A percentile compares a stretch with the other conserved stretches of the same genome.
phyloP scores from a whole-genome alignment of 2,113 vertebrate genomes.

The Calyptomena viridis region DNA sequence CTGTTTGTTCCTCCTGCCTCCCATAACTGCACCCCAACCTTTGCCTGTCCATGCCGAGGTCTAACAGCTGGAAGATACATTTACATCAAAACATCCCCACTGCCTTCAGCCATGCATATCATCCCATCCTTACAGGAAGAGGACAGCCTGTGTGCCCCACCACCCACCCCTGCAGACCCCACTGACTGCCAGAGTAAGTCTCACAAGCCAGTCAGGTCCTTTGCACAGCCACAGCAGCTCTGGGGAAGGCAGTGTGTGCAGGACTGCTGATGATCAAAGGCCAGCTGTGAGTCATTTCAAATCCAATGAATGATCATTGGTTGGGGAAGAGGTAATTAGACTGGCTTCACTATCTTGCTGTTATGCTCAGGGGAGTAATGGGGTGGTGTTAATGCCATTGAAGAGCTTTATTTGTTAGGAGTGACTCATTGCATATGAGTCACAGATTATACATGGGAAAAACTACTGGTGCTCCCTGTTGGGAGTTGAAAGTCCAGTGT shows the following conservation, averaged over 20 bases:
- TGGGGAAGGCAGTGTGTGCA: not conserved
- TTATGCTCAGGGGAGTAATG: not conserved
- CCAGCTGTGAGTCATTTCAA: conserved; percentile 37
- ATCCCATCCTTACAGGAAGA: accelerated
- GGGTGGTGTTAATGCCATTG: not conserved
- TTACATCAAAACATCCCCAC: not conserved
- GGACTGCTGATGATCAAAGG: conserved; percentile 25
- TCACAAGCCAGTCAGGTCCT: not conserved
- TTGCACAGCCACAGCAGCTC: not conserved
- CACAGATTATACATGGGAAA: not conserved
- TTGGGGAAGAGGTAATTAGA: not conserved
- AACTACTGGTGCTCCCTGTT: not conserved
- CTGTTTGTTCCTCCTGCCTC: not conserved
- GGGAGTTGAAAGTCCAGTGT: not conserved
- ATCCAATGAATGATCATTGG: not conserved
- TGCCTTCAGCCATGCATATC: accelerated
- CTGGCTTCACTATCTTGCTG: not conserved
- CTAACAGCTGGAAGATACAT: not conserved
- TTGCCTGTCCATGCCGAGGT: accelerated
- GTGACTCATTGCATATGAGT: not conserved
- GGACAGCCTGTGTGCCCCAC: not conserved
- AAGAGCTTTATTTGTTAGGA: conserved; percentile 4
- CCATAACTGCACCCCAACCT: not conserved
- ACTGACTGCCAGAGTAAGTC: not conserved
- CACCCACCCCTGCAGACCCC: not conserved